Conservation (phyloP, 2,113 vertebrate genomes). For the Dendrocopos noguchii region DNA sequence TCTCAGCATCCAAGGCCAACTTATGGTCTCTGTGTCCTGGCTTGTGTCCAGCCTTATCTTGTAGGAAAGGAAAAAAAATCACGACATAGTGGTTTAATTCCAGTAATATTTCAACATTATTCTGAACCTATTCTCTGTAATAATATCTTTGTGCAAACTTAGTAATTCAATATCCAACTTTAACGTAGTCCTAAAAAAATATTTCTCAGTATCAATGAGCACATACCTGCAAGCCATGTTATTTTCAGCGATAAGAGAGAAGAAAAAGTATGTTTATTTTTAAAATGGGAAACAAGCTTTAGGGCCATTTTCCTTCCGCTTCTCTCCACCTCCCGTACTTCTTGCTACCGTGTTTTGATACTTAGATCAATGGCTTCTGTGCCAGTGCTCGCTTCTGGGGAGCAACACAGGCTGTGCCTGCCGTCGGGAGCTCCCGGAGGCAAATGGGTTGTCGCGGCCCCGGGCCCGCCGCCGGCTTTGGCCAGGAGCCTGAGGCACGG, state of each 20-base stretch:
- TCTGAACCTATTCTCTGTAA: not conserved
- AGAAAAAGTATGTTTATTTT: not conserved
- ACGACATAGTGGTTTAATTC: not conserved
- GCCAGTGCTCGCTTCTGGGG: not conserved
- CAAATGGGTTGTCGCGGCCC: not conserved
- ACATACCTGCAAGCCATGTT: not conserved
- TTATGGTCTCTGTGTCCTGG: conserved; percentile 1
- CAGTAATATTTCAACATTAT: not conserved
- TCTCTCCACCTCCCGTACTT: not conserved
- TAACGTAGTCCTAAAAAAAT: not conserved
- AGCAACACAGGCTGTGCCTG: not conserved
- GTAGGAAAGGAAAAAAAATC: not conserved
- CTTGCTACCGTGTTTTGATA: not conserved
- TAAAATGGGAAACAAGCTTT: not conserved
- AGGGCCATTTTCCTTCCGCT: not conserved
- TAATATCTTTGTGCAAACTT: not conserved
- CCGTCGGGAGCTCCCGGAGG: not conserved
- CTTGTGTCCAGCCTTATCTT: not conserved
- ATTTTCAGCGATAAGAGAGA: not conserved
- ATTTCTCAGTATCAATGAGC: rapidly evolving
- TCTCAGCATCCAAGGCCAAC: not conserved
- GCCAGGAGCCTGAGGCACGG: not conserved
- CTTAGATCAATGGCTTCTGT: not conserved
- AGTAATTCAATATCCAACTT: not conserved
- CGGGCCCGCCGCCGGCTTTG: not conserved